Base-by-base conservation (phyloP, 2,888 invertebrate species). In the Bimastos eiseni region DNA sequence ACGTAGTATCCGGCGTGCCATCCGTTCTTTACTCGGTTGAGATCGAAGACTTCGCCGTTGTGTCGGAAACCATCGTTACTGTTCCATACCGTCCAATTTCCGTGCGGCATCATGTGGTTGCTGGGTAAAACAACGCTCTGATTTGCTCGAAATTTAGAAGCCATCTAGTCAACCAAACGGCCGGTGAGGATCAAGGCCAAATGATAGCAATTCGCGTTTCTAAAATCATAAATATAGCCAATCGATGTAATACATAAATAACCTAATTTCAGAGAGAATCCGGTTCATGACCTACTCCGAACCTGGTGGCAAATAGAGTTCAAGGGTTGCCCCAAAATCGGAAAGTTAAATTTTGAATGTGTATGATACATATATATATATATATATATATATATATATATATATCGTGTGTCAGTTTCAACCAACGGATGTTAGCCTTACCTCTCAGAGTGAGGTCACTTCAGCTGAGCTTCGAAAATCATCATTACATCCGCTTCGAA, bases 1-100 rank as follows among this genome's bases (percentile, higher is more conserved):
- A 95, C 94, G 92, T 94, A 95, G 92, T 94, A 95, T 6, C 94
- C 92, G 19, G 95, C 94, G 6, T 86, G 86, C 86, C 86, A 86
- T 21, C 86, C 86, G 24, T 37, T 70, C 70, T 70, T 30, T 70
- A n/a, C 70, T n/a, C n/a, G 30, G 30, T 70, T n/a, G 3, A n/a
- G 8, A n/a, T 70, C 70, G 30, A 8, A 0, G 30, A 70, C n/a
- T 70, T 70, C 70, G 11, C 70, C 70, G n/a, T 70, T n/a, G 30
- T 70, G 70, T n/a, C 70, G 17, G 70, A 70, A 70, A n/a, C 70
- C 70, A n/a, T 70, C 70, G 70, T 70, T 70, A n/a, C 70, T 70
- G n/a, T 70, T 30, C 70, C 70, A 70, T 8, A n/a, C 70, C n/a
- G 70, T 70, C 70, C 70, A 70, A n/a, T 70, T 70, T 70, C 70